Conservation (phyloP, 2,113 vertebrate genomes). For the Asarcornis scutulata region DNA sequence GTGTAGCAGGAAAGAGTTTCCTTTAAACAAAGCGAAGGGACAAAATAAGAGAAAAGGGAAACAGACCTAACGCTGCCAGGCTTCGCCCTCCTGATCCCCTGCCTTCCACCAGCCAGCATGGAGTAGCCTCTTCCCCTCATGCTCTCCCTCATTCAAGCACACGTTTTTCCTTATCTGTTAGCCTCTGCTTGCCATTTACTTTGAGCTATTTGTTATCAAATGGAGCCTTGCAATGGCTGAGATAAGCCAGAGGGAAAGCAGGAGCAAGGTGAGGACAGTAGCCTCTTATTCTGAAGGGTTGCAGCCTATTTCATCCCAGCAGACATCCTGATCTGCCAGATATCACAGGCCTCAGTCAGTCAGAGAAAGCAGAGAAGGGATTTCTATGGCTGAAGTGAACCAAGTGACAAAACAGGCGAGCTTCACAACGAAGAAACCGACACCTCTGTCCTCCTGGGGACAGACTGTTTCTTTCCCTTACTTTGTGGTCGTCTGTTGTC, state of each 20-base stretch:
- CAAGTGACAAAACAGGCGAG: background rate
- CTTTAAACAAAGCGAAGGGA: background rate
- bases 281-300: background rate
- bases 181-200: background rate
- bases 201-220: background rate
- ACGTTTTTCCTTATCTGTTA: background rate
- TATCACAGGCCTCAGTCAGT: background rate
- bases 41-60: background rate
- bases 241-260: background rate
- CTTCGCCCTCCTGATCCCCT: background rate
- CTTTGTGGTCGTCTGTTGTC: background rate
- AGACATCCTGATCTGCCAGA: background rate
- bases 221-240: fast-evolving
- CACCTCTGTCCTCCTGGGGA: background rate
- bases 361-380: background rate
- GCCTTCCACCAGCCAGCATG: background rate
- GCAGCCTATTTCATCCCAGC: background rate
- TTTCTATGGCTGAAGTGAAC: background rate
- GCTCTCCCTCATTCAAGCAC: background rate
- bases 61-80: background rate
- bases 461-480: background rate
- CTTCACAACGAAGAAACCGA: background rate
- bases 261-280: background rate
- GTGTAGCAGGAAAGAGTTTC: background rate
- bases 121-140: background rate